These are phyloP conservation scores for Protomyctophum bolini DNA, from an alignment of 2,113 vertebrate genomes.

Conservation along the genomic window DNA sequence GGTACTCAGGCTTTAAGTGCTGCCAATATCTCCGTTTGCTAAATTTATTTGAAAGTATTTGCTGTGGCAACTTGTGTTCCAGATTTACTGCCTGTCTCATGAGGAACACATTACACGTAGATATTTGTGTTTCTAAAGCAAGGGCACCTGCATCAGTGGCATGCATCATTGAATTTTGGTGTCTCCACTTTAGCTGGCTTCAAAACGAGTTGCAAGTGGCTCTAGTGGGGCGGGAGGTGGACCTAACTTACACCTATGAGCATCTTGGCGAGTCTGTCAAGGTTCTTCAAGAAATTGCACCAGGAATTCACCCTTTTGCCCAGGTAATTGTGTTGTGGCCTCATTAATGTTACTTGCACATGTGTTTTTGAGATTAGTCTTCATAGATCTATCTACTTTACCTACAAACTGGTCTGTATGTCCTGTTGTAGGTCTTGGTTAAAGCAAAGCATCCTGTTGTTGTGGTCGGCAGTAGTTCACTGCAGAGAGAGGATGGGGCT, in stretches of 20 bases:
- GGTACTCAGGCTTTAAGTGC: neutral
- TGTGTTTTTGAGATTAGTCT: neutral
- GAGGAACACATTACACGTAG: slow-evolving; percentile 2
- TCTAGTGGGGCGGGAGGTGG: slow-evolving; percentile 84
- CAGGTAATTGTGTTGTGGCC: slow-evolving; percentile 68
- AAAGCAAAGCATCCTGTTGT: slow-evolving; percentile 88
- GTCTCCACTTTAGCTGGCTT: slow-evolving; percentile 82
- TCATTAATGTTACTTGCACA: neutral
- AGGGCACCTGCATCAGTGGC: neutral
- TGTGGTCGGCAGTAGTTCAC: slow-evolving; percentile 88
- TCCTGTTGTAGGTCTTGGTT: slow-evolving; percentile 75
- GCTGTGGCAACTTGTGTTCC: neutral
- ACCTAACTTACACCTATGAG: slow-evolving; percentile 87
- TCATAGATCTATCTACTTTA: neutral
- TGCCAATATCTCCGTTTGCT: neutral
- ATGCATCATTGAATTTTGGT: slow-evolving; percentile 1
- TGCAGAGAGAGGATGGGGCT: slow-evolving; percentile 87
- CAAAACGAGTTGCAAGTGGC: slow-evolving; percentile 91
- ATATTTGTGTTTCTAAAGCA: slow-evolving; percentile 4
- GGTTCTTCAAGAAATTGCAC: slow-evolving; percentile 84
- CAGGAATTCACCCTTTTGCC: slow-evolving; percentile 82
- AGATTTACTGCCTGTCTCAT: neutral
- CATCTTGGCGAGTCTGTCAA: slow-evolving; percentile 88
- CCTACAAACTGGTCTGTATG: neutral
- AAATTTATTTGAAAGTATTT: neutral